phyloP scores from a whole-genome alignment of 2,113 vertebrate genomes.

The Corynorhinus townsendii region DNA sequence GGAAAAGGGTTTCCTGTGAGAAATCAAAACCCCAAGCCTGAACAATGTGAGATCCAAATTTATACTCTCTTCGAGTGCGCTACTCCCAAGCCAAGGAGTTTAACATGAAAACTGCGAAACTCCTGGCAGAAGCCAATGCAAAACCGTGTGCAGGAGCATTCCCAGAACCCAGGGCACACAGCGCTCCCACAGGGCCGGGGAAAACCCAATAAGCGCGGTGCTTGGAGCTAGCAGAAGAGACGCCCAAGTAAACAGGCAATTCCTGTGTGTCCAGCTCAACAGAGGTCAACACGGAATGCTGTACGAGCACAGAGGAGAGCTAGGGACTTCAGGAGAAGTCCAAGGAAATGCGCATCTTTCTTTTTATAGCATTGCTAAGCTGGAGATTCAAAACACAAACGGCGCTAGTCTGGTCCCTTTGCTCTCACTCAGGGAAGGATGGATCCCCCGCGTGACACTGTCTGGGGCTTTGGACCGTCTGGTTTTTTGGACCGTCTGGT shows the following conservation, averaged over 20 bases:
- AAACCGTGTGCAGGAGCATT: neutral
- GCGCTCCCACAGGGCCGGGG: neutral
- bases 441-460: neutral
- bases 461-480: slow-evolving; percentile 44
- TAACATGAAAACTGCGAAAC: slow-evolving; percentile 28
- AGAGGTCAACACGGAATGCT: neutral
- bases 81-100: slow-evolving; percentile 31
- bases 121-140: slow-evolving; percentile 14
- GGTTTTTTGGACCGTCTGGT: slow-evolving; percentile 59
- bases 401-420: neutral
- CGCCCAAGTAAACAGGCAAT: neutral
- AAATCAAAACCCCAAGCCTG: slow-evolving; percentile 46
- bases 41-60: slow-evolving; percentile 31
- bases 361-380: neutral
- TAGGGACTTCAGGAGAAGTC: neutral
- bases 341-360: neutral
- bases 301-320: neutral
- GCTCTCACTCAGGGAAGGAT: slow-evolving; percentile 41
- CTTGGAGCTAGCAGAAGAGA: neutral
- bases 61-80: neutral
- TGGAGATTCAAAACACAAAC: neutral
- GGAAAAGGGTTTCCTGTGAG: slow-evolving; percentile 46
- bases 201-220: neutral
- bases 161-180: neutral
- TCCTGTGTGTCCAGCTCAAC: neutral